A percentile compares a stretch with the other conserved stretches of the same genome.
These are phyloP conservation scores for Neomorphus geoffroyi DNA, from an alignment of 2,797 vertebrate genomes.

Conservation along the genomic window DNA sequence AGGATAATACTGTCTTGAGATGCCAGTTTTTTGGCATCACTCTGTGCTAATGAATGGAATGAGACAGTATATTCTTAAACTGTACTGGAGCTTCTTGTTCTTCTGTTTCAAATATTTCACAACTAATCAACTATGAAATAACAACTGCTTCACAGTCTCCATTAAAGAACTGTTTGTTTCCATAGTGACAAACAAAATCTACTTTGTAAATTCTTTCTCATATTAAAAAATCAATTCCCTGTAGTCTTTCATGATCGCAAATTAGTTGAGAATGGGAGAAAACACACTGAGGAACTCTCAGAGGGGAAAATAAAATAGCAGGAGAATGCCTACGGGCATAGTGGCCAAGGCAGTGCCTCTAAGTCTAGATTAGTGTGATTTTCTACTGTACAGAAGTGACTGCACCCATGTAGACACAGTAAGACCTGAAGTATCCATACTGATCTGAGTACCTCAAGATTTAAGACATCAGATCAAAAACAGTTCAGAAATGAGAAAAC, in stretches of 20 bases:
- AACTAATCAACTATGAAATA: conserved; percentile 27
- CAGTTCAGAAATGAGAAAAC: neutral
- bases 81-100: conserved; percentile 26
- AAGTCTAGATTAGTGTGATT: neutral
- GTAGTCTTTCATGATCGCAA: neutral
- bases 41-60: conserved; percentile 22
- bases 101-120: conserved; percentile 33
- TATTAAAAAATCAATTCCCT: neutral
- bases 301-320: neutral
- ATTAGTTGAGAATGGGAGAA: neutral
- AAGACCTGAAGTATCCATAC: neutral
- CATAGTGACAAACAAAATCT: conserved; percentile 1
- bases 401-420: neutral
- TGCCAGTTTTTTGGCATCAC: neutral
- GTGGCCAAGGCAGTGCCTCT: neutral
- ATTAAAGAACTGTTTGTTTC: conserved; percentile 7
- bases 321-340: neutral
- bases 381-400: neutral
- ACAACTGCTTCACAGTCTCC: neutral
- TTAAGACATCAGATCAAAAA: neutral
- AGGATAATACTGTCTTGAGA: neutral
- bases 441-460: neutral
- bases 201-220: neutral
- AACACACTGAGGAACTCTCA: neutral
- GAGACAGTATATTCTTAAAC: conserved; percentile 26